Percentiles rank a stretch among this genome's conserved stretches.
phyloP scores from a whole-genome alignment of 2,113 vertebrate genomes.

The Strix uralensis region DNA sequence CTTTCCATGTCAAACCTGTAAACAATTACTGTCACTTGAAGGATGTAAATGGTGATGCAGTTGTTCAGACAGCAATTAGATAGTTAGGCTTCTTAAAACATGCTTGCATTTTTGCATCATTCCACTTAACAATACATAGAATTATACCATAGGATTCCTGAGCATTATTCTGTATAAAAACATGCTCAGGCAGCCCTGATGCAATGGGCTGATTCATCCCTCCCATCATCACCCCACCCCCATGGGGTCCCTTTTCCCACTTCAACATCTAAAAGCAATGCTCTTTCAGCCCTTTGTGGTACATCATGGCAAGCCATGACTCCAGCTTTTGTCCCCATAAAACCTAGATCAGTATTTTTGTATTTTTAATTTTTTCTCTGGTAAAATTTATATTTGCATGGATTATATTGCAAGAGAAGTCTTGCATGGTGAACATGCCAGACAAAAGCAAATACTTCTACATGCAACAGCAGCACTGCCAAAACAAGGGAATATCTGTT shows the following conservation, averaged over 20 bases:
- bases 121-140: neutral
- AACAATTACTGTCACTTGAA: neutral
- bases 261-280: neutral
- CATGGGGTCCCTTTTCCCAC: neutral
- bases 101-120: neutral
- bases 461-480: neutral
- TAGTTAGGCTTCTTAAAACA: neutral
- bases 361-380: neutral
- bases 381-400: neutral
- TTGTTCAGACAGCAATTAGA: neutral
- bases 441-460: neutral
- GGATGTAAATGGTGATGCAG: neutral
- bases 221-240: no score
- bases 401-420: neutral
- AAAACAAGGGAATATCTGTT: neutral
- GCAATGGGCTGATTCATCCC: neutral
- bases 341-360: neutral
- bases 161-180: neutral
- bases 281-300: neutral
- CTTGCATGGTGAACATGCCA: neutral
- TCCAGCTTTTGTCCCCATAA: neutral
- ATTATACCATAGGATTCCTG: neutral
- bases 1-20: neutral
- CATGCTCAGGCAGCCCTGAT: rapidly evolving
- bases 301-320: rapidly evolving